Percentiles rank a stretch among this genome's conserved stretches.
Evolutionary conservation across 1,140 invertebrate species (phyloP).

Genomic region (Aplysia californica): DNA sequence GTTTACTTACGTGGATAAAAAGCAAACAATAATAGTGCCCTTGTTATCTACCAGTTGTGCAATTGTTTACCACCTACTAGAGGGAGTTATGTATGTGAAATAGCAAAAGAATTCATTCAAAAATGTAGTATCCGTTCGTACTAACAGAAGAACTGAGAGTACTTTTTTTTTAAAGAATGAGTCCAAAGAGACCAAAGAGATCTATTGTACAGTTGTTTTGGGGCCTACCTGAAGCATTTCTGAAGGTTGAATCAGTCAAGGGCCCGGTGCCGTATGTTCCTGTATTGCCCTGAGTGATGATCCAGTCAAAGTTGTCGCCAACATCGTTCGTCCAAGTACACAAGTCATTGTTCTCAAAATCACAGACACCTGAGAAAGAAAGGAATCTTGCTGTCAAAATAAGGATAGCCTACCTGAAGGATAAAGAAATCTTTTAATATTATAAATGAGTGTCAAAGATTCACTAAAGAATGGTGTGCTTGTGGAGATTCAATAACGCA

Average conservation of each 20-base stretch:
- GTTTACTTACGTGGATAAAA: too few relatives aligned
- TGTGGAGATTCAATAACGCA: background rate
- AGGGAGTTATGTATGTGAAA: background rate
- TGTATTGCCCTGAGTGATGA: background rate
- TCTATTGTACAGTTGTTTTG: too few relatives aligned
- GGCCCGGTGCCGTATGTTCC: background rate
- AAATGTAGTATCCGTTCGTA: background rate
- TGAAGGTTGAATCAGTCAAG: background rate
- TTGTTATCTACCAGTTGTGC: too few relatives aligned
- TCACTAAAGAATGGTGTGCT: background rate
- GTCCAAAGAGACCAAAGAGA: background rate
- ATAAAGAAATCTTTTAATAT: too few relatives aligned
- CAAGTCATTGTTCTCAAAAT: slow-evolving; percentile 2
- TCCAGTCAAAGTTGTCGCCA: slow-evolving; percentile 13
- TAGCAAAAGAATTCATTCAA: background rate
- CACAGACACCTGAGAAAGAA: background rate
- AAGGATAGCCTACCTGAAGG: too few relatives aligned
- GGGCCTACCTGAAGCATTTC: slow-evolving; percentile 1
- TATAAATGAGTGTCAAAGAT: background rate
- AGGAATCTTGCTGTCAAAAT: background rate
- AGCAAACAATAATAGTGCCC: too few relatives aligned
- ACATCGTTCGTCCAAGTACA: background rate
- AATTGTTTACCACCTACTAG: background rate
- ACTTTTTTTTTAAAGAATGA: background rate
- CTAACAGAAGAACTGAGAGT: background rate